Conservation (phyloP, 2,888 invertebrate species). For the Tortrix viridana region DNA sequence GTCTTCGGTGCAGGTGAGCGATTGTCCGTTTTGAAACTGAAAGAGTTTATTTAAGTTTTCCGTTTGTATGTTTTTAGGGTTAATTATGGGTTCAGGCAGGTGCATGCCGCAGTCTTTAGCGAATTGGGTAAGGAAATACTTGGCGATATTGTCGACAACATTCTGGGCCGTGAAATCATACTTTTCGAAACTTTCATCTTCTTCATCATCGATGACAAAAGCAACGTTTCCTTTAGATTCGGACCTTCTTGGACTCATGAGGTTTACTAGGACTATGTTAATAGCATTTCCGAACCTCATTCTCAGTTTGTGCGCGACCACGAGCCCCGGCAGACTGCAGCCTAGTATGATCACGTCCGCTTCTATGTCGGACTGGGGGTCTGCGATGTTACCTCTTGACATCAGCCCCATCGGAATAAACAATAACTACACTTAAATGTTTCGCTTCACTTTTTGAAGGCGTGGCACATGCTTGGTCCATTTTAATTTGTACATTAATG, state of each 20-base stretch:
- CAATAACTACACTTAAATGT: too few species aligned
- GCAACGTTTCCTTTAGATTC: conserved; percentile 61
- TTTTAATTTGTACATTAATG: too few species aligned
- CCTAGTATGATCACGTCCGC: conserved; percentile 76
- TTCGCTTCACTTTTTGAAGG: too few species aligned
- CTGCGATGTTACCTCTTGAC: too few species aligned
- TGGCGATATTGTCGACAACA: conserved; percentile 54
- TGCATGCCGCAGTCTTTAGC: conserved; percentile 65
- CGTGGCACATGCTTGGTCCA: too few species aligned
- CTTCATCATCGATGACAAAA: conserved; percentile 50
- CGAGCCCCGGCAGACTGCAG: conserved; percentile 74
- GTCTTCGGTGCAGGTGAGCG: conserved; percentile 55
- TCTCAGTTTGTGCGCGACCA: conserved; percentile 74
- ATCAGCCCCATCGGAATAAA: too few species aligned
- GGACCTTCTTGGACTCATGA: conserved; percentile 44
- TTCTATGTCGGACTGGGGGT: conserved; percentile 48
- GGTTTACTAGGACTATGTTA: conserved; percentile 71
- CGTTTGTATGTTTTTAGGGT: conserved; percentile 49
- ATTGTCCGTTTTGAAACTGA: conserved; percentile 63
- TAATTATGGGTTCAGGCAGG: conserved; percentile 60
- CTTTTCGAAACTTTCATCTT: conserved; percentile 39
- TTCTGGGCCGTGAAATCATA: background rate
- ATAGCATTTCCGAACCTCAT: conserved; percentile 70
- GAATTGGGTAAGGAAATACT: conserved; percentile 59
- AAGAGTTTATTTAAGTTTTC: conserved; percentile 66